A percentile compares a stretch with the other conserved stretches of the same genome.
phyloP scores from a whole-genome alignment of 2,113 vertebrate species.

The Castor canadensis region DNA sequence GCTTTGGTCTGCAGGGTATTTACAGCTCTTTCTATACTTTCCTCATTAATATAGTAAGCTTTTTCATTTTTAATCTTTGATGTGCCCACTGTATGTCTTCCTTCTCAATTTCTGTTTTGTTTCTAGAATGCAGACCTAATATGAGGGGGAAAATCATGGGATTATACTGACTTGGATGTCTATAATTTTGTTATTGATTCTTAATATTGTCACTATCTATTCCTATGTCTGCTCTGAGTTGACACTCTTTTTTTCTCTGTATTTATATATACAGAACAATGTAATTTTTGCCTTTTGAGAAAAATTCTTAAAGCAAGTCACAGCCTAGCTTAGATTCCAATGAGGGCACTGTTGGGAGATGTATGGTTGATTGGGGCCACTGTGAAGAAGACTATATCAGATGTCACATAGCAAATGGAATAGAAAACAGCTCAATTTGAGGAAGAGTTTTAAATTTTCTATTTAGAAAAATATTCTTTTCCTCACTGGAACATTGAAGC shows the following conservation, averaged over 20 bases:
- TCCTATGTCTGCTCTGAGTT: background rate
- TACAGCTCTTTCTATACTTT: background rate
- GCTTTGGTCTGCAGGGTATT: background rate
- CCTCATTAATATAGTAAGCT: background rate
- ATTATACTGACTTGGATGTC: background rate
- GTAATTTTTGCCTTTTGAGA: constrained; percentile 16
- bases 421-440: background rate
- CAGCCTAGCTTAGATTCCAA: background rate
- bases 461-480: background rate
- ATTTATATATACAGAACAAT: background rate
- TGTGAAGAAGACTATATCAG: background rate
- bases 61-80: background rate
- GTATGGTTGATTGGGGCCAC: background rate
- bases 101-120: background rate
- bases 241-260: background rate
- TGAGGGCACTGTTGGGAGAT: background rate
- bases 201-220: background rate
- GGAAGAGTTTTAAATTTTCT: constrained; percentile 21
- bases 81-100: background rate
- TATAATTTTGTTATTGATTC: background rate
- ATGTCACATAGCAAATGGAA: background rate
- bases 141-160: background rate
- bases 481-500: background rate
- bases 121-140: background rate
- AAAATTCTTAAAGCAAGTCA: background rate